Evolutionary conservation across 1,140 invertebrate species (phyloP).

Genomic region (Drosophila miranda): DNA sequence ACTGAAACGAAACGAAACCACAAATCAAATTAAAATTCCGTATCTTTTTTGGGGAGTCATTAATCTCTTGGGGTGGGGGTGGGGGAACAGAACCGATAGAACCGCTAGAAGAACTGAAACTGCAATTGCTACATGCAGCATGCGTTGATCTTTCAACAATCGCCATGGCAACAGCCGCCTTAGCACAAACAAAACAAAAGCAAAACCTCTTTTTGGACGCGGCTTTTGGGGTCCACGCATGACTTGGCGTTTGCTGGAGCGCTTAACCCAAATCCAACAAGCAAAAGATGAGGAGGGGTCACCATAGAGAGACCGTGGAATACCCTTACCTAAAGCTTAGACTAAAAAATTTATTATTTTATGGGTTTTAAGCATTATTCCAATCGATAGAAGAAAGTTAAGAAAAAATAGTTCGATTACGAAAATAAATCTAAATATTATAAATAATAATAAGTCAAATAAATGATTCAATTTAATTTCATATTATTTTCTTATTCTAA

Average conservation of each 20-base stretch:
- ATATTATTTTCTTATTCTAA: too few relatives aligned
- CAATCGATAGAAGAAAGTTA: too few relatives aligned
- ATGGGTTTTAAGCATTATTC: too few relatives aligned
- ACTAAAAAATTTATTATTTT: too few relatives aligned
- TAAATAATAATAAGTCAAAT: too few relatives aligned
- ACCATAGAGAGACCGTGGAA: too few relatives aligned
- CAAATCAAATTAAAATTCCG: slow-evolving; percentile 76
- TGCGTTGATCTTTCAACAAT: slow-evolving; percentile 28
- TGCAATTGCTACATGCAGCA: background rate
- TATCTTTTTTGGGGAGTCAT: slow-evolving; percentile 38
- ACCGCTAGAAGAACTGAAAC: slow-evolving; percentile 46
- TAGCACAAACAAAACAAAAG: slow-evolving; percentile 14
- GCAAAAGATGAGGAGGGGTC: slow-evolving; percentile 14
- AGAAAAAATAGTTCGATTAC: too few relatives aligned
- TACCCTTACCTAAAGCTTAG: too few relatives aligned
- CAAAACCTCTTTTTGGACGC: too few relatives aligned
- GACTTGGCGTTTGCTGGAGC: slow-evolving; percentile 66
- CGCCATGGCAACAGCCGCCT: slow-evolving; percentile 21
- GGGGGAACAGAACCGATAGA: slow-evolving; percentile 28
- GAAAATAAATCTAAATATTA: too few relatives aligned
- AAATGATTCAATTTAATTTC: too few relatives aligned
- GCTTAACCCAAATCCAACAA: slow-evolving; percentile 67
- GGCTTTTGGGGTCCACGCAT: slow-evolving; percentile 58
- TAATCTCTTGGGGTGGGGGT: slow-evolving; percentile 23
- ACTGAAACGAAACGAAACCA: slow-evolving; percentile 53